Base-by-base conservation (phyloP, 2,113 vertebrate genomes). In the Heteronetta atricapilla region DNA sequence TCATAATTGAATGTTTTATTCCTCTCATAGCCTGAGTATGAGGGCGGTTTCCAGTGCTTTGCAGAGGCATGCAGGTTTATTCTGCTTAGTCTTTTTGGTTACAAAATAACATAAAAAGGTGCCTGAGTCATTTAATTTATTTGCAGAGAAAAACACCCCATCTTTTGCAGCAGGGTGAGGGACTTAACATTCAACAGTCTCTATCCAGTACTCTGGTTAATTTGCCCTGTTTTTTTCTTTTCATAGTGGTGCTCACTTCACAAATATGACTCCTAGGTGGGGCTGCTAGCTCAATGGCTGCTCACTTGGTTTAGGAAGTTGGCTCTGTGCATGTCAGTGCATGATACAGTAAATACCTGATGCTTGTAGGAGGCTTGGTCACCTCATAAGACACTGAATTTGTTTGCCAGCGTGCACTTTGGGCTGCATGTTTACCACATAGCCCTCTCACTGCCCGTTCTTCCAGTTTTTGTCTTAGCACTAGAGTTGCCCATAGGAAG, bases 111-210 rank as follows among this genome's bases (percentile, higher is more conserved):
- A 33, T 25, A 23, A 10, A 58, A 13, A 66, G 0, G 2, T 46
- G 12, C 33, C 19, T 1, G 8, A 88, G 53, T 88, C 1, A 59
- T 50, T 84, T 90, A 25, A 85, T 82, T n/a, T 77, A 8, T 42
- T 6, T 80, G 59, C 31, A 52, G 48, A 63, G 46, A 72, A 83
- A 84, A 67, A 26, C 25, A 8, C 33, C 1, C 0, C 4, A 10
- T 55, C 23, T 73, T 38, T 19, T 55, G 9, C 14, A 28, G 3
- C 4, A 33, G 8, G 0, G 10, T 2, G 0, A 6, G 11, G 10
- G 14, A 19, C 31, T 85, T 82, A 33, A 91, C 80, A 46, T n/a
- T 82, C 34, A 77, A 23, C 19, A 55, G 36, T 7, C 22, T 86
- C 26, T 58, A 4, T 53, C 46, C 6, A 8, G 2, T 38, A 29